Base-by-base conservation (phyloP, 2,113 vertebrate species). In the Calidris pygmaea region DNA sequence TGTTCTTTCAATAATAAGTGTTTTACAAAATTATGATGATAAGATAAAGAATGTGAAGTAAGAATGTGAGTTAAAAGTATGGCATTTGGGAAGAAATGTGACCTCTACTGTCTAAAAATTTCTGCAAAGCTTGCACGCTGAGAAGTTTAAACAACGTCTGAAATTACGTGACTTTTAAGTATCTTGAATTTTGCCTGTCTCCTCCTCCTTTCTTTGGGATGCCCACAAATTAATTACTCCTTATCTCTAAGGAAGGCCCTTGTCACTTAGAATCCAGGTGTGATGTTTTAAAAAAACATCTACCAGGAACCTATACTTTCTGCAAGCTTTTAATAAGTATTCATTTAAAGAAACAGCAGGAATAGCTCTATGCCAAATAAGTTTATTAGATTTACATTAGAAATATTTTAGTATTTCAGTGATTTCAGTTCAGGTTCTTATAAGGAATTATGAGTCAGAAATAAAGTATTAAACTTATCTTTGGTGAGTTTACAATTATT, bases 381-480 rank as follows among this genome's bases (percentile, higher is more conserved):
- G 12, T 41, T 96, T 80, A 60, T 87, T 67, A 81, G 72, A 86
- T 92, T 92, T 86, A 63, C 59, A 74, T 84, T 77, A 89, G 60
- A 95, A 93, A 68, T 85, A 56, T 59, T 77, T 92, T 15, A 87
- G 37, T 27, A 73, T 85, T 94, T 81, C 39, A 32, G 41, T 78
- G 39, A 71, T 85, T 91, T 91, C 53, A 50, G 35, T 76, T 93
- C 55, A 89, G 70, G 26, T 85, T 93, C 74, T 96, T 79, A 41
- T 32, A 95, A 84, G 78, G 71, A 91, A 76, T 79, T 91, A 83
- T 85, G 89, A 91, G 66, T 89, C 89, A 96, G 89, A 91, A 89
- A 90, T 58, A 58, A 87, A 90, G 66, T 22, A 93, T 90, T 91
- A 85, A 79, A 91, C 85, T 87, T 91, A 95, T 87, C 74, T 96